Conservation (phyloP, 2,888 invertebrate genomes). For the Epinotia ramella region DNA sequence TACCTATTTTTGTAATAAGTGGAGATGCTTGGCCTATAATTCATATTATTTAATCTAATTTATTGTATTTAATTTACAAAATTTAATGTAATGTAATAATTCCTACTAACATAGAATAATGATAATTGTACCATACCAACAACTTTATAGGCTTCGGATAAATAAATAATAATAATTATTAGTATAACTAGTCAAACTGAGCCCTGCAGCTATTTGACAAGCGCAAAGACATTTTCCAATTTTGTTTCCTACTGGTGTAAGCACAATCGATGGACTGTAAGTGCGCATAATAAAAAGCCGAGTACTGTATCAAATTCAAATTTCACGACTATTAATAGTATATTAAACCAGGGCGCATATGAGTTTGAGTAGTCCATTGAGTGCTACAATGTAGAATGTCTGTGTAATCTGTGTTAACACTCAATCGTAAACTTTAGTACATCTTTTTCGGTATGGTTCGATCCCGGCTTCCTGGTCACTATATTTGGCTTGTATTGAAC, state of each 20-base stretch:
- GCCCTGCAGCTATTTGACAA: neutral
- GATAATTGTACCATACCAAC: no score
- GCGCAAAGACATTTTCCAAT: neutral
- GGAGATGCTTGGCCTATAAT: no score
- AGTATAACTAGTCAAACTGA: neutral
- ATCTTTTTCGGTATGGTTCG: constrained; percentile 28
- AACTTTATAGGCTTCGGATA: no score
- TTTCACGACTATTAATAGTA: constrained; percentile 19
- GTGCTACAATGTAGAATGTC: constrained; percentile 28
- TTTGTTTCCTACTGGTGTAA: neutral
- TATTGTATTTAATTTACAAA: no score
- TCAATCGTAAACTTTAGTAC: constrained; percentile 34
- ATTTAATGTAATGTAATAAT: no score
- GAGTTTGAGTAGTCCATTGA: constrained; percentile 17
- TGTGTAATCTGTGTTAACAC: constrained; percentile 30
- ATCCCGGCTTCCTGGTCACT: constrained; percentile 18
- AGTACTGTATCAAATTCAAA: constrained; percentile 14
- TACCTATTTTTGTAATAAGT: no score
- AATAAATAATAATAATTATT: no score
- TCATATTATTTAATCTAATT: no score
- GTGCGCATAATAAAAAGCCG: constrained; percentile 2
- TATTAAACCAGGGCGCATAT: constrained; percentile 14
- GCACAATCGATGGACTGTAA: neutral
- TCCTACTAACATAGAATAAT: no score
- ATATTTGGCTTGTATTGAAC: constrained; percentile 5